Evolutionary conservation across 1,140 invertebrate species (phyloP).

Genomic region (Drosophila lini): DNA sequence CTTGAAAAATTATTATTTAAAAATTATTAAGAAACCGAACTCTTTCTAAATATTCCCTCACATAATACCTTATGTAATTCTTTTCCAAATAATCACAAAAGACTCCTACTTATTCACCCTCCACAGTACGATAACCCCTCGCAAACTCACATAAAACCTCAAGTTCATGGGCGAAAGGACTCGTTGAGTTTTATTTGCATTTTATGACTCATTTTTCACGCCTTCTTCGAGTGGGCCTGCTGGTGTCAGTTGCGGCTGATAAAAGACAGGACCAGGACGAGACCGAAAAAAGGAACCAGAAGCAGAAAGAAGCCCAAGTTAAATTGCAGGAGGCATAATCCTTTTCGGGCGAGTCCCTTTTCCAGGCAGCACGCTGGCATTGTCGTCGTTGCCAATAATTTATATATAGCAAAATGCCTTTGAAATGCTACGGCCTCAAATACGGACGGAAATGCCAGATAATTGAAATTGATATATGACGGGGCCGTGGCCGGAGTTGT

Average conservation of each 20-base stretch:
- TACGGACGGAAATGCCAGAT: slow-evolving; percentile 48
- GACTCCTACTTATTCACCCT: not conserved
- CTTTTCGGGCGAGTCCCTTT: slow-evolving; percentile 66
- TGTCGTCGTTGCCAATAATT: slow-evolving; percentile 67
- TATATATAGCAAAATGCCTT: slow-evolving; percentile 65
- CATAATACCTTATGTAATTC: no score
- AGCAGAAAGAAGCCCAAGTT: slow-evolving; percentile 41
- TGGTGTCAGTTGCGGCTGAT: slow-evolving; percentile 74
- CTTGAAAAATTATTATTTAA: rapidly evolving
- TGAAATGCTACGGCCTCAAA: slow-evolving; percentile 24
- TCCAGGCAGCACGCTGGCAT: slow-evolving; percentile 22
- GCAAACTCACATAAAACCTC: slow-evolving; percentile 33
- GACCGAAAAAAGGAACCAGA: not conserved
- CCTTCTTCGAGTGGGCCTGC: slow-evolving; percentile 49
- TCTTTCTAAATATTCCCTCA: not conserved
- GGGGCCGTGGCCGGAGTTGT: slow-evolving; percentile 40
- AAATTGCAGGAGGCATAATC: slow-evolving; percentile 73
- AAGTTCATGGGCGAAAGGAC: slow-evolving; percentile 45
- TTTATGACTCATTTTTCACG: slow-evolving; percentile 82
- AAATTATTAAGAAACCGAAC: slow-evolving; percentile 10
- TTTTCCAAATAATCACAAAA: not conserved
- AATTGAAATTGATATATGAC: slow-evolving; percentile 82
- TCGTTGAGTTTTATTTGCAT: slow-evolving; percentile 81
- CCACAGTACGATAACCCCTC: not conserved
- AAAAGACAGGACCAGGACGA: slow-evolving; percentile 60